These are phyloP conservation scores for Mimumesa dahlbomi DNA, from an alignment of 2,888 invertebrate genomes.

Conservation along the genomic window DNA sequence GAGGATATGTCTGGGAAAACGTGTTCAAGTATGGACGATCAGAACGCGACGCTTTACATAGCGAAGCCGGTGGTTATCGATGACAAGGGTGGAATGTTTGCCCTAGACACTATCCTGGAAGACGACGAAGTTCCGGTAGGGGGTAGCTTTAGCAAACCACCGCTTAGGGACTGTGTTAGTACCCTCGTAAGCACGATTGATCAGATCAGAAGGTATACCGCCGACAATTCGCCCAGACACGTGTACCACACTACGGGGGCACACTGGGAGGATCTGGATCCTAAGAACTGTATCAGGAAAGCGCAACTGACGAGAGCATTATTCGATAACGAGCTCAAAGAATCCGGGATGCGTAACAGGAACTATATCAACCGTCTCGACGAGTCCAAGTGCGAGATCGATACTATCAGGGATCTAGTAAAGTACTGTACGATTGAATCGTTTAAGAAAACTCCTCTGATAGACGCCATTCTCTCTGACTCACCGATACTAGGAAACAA, in stretches of 20 bases:
- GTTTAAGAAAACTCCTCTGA: slow-evolving; percentile 68
- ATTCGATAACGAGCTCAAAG: slow-evolving; percentile 65
- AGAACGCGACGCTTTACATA: slow-evolving; percentile 79
- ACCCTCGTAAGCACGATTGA: slow-evolving; percentile 85
- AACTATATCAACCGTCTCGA: slow-evolving; percentile 28
- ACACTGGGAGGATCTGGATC: slow-evolving; percentile 78
- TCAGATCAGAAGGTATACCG: slow-evolving; percentile 83
- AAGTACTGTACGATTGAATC: slow-evolving; percentile 64
- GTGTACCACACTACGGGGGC: slow-evolving; percentile 82
- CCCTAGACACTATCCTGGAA: slow-evolving; percentile 81
- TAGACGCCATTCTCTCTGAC: slow-evolving; percentile 73
- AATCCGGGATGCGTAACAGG: slow-evolving; percentile 27
- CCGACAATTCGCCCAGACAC: slow-evolving; percentile 83
- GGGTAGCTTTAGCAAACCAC: slow-evolving; percentile 69
- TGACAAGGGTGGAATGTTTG: slow-evolving; percentile 81
- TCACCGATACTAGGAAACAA: slow-evolving; percentile 71
- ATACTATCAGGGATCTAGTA: slow-evolving; percentile 61
- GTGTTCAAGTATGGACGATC: slow-evolving; percentile 58
- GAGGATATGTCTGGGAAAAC: slow-evolving; percentile 28
- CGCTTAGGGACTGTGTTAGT: slow-evolving; percentile 80
- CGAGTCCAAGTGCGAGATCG: slow-evolving; percentile 44
- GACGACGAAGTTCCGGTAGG: slow-evolving; percentile 79
- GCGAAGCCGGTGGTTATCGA: slow-evolving; percentile 83
- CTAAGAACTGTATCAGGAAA: slow-evolving; percentile 60
- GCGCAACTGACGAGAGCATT: slow-evolving; percentile 66